Evolutionary conservation across 2,113 vertebrate genomes (phyloP).

Genomic region (Cephalopholis sonnerati): DNA sequence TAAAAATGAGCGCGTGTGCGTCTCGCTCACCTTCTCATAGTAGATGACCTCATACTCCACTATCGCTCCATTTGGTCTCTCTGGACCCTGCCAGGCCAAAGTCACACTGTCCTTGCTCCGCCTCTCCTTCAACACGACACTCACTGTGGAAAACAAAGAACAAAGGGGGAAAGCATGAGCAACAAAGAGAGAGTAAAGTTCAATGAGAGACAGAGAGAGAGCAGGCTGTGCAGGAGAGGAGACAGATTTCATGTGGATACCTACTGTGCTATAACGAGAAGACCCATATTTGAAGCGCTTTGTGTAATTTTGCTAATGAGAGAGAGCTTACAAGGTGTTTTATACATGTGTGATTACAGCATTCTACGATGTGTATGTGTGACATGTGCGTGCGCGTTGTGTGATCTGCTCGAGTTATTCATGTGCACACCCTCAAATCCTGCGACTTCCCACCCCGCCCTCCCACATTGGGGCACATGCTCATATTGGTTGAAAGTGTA

Average conservation of each 20-base stretch:
- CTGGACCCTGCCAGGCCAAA: slow-evolving; percentile 87
- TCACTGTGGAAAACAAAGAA: slow-evolving; percentile 76
- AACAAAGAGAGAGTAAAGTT: slow-evolving; percentile 6
- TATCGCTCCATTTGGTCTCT: slow-evolving; percentile 85
- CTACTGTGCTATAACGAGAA: slow-evolving; percentile 45
- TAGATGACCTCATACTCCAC: slow-evolving; percentile 90
- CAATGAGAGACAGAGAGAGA: background rate
- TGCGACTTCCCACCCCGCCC: background rate
- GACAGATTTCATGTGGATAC: slow-evolving; percentile 33
- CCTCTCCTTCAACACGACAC: slow-evolving; percentile 88
- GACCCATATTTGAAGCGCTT: slow-evolving; percentile 7
- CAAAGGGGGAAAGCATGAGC: background rate
- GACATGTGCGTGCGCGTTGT: background rate
- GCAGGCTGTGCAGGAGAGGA: background rate
- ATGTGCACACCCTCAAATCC: slow-evolving; percentile 24
- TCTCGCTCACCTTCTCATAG: slow-evolving; percentile 87
- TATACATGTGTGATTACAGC: slow-evolving; percentile 45
- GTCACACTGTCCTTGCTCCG: slow-evolving; percentile 89
- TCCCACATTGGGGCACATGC: slow-evolving; percentile 9
- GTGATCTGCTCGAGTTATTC: slow-evolving; percentile 13
- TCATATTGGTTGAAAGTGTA: slow-evolving; percentile 14
- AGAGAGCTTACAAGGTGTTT: slow-evolving; percentile 40
- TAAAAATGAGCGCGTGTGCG: background rate
- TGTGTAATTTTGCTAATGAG: slow-evolving; percentile 51
- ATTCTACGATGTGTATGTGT: slow-evolving; percentile 6